These are phyloP conservation scores for Zoanthus solanderi DNA, from an alignment of 92 coral and sea anemone species.

Conservation along the genomic window DNA sequence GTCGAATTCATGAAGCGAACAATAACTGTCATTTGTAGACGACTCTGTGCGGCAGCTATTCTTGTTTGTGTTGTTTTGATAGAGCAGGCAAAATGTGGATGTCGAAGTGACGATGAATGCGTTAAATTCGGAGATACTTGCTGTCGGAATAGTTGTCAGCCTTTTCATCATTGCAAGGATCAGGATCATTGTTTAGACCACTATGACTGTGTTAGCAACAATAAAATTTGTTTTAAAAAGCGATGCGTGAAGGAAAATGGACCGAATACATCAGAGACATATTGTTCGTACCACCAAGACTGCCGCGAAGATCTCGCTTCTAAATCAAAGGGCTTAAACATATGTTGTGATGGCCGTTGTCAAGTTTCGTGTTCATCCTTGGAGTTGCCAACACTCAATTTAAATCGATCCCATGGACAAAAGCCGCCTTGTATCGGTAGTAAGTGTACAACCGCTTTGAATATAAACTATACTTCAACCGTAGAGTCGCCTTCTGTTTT, in stretches of 20 bases:
- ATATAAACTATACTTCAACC: not conserved
- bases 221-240: conserved; percentile 24
- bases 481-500: not conserved
- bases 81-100: not conserved
- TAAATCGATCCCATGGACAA: not conserved
- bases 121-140: conserved; percentile 13
- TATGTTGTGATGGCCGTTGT: conserved; percentile 25
- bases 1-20: conserved; percentile 21
- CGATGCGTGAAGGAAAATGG: conserved; percentile 34
- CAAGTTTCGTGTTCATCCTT: not conserved
- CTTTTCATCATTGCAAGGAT: not conserved
- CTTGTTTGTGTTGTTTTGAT: not conserved
- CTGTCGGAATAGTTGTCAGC: conserved; percentile 13
- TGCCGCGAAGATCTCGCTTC: not conserved
- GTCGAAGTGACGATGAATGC: conserved; percentile 11
- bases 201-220: conserved; percentile 24
- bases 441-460: not conserved
- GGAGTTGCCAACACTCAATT: not conserved
- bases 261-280: not conserved
- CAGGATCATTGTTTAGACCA: conserved; percentile 32
- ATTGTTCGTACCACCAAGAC: not conserved
- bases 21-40: conserved; percentile 30
- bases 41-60: conserved; percentile 20
- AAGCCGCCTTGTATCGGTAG: conserved; percentile 4
- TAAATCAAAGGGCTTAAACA: conserved; percentile 11